Conservation (phyloP, 1,140 invertebrate genomes). For the Acromyrmex heyeri region DNA sequence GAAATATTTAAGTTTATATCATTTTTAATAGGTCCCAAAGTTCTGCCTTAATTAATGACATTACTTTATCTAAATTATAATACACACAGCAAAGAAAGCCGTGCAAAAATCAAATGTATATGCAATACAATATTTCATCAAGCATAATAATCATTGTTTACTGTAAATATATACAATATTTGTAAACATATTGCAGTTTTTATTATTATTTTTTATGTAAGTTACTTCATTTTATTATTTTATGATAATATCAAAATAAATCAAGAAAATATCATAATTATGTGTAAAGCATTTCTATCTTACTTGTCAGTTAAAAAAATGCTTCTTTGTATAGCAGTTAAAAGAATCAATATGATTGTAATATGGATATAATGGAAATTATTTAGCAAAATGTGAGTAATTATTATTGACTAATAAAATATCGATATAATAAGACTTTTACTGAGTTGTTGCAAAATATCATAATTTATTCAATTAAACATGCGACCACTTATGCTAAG, state of each 20-base stretch:
- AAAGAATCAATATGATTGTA: background rate
- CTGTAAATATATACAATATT: background rate
- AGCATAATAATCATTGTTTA: background rate
- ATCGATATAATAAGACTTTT: background rate
- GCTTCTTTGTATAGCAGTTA: background rate
- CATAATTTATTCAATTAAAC: background rate
- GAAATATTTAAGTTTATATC: slow-evolving; percentile 1
- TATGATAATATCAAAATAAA: background rate
- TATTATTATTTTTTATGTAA: slow-evolving; percentile 1
- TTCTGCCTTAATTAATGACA: background rate
- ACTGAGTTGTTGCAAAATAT: background rate
- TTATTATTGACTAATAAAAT: slow-evolving; percentile 5
- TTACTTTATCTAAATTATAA: slow-evolving; percentile 3
- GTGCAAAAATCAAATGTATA: background rate
- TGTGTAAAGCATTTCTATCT: background rate
- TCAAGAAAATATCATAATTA: background rate
- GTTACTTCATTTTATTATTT: background rate
- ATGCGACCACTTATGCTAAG: slow-evolving; percentile 4
- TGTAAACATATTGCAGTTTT: background rate
- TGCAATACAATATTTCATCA: background rate
- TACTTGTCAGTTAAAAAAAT: background rate
- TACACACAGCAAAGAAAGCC: background rate
- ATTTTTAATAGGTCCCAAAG: background rate
- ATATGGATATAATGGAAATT: background rate
- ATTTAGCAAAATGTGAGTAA: background rate